Evolutionary conservation across 2,113 vertebrate species (phyloP).

Genomic region (Muscicapa adusta): DNA sequence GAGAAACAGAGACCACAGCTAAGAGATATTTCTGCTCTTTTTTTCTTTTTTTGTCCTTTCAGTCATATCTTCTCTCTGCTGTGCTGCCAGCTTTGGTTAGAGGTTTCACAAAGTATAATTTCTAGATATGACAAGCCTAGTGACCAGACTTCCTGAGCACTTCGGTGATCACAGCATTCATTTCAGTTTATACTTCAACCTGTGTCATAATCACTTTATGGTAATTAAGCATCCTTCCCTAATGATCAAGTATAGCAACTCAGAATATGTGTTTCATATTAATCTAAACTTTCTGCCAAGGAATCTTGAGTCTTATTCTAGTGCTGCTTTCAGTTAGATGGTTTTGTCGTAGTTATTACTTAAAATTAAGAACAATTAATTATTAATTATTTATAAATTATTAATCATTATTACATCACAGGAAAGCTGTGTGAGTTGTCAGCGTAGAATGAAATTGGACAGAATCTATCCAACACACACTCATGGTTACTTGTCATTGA

Average conservation of each 20-base stretch:
- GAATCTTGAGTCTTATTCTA: neutral
- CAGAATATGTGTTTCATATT: neutral
- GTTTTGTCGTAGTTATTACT: neutral
- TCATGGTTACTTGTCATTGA: neutral
- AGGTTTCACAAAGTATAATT: neutral
- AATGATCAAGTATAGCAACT: neutral
- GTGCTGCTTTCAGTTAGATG: neutral
- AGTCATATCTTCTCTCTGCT: neutral
- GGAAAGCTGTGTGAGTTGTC: neutral
- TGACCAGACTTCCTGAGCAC: neutral
- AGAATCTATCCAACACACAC: neutral
- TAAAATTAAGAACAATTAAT: neutral
- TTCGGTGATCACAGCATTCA: neutral
- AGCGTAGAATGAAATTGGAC: neutral
- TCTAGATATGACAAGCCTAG: neutral
- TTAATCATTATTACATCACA: neutral
- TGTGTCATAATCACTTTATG: neutral
- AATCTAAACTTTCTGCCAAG: neutral
- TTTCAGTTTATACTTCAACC: neutral
- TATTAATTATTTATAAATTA: neutral
- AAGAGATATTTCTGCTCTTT: neutral
- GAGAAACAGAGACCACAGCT: neutral
- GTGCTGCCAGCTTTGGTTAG: constrained; percentile 3
- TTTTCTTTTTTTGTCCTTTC: neutral
- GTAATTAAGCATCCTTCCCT: neutral